Evolutionary conservation across 2,888 invertebrate genomes (phyloP), one percentile per base, ranked within the genome.

Genomic region (Abrostola tripartita): DNA sequence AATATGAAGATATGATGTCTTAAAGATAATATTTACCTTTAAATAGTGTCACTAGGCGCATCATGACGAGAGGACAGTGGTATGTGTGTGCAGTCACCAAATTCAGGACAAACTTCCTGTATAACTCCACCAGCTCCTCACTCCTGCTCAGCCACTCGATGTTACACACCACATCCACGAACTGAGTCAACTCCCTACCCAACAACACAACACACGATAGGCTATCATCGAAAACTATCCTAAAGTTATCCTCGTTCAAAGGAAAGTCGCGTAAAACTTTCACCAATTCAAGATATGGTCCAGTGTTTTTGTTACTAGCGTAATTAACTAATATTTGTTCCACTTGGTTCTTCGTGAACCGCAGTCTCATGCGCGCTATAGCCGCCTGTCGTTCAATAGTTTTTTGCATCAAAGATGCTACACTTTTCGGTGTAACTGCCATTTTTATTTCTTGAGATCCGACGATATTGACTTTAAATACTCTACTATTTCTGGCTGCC

Each of bases 31-130:
- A 74, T 61, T 79, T 85, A 95, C 95, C 92, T 92, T 90, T 93
- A 61, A 95, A 94, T 44, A 88, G 76, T 77, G 90, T 92, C 4
- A 95, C 81, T 55, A 95, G 81, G 44, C 86, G 79, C 41, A 82
- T 78, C 82, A 95, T 88, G 41, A 92, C 93, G 63, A 83, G 82
- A 0, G 90, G 88, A 52, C 91, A 90, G 68, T 95, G 95, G 75
- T 94, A 94, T 0, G 91, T 90, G 70, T 95, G 94, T 6, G 95
- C 94, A 0, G 94, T 94, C 0, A 94, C 90, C 37, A 95, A 76
- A 57, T 87, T 88, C 8, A 94, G 70, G 5, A 92, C 79, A 79
- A 94, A 95, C 70, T 79, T 87, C 50, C 87, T 86, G 67, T 87
- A 95, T 49, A 93, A 59, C 8, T 88, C 85, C 7, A 93, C 88